A percentile compares a stretch with the other conserved stretches of the same genome.
Evolutionary conservation across 2,888 invertebrate genomes (phyloP).

Genomic region (Aphelenchoides bicaudatus): DNA sequence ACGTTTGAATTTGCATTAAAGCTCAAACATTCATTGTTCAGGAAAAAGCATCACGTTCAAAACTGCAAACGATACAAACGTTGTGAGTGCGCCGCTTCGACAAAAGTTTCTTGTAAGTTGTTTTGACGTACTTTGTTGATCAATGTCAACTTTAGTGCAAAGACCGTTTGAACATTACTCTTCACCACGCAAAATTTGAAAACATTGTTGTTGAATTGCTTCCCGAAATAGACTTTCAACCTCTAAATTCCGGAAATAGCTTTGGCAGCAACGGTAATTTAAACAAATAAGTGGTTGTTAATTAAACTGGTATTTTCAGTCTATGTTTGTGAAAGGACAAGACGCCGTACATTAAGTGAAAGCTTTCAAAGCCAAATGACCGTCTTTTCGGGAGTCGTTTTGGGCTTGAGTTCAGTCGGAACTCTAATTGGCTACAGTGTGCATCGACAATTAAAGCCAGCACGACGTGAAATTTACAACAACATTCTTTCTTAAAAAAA

Average conservation of each 20-base stretch:
- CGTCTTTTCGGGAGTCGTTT: constrained; percentile 49
- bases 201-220: constrained; percentile 47
- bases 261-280: constrained; percentile 53
- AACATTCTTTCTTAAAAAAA: too few relatives aligned
- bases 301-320: constrained; percentile 40
- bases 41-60: constrained; percentile 35
- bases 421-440: constrained; percentile 45
- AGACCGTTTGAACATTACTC: constrained; percentile 50
- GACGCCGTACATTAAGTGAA: constrained; percentile 48
- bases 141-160: too few relatives aligned
- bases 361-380: constrained; percentile 51
- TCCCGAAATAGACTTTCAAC: constrained; percentile 55
- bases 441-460: constrained; percentile 47
- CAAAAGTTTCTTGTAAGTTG: constrained; percentile 55
- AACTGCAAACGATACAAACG: constrained; percentile 44
- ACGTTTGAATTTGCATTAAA: neutral
- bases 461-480: constrained; percentile 45
- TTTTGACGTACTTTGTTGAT: too few relatives aligned
- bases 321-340: constrained; percentile 53
- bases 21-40: constrained; percentile 13
- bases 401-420: constrained; percentile 48
- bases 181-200: constrained; percentile 41
- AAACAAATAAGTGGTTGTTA: neutral
- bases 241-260: constrained; percentile 39
- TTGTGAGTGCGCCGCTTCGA: constrained; percentile 50